These are phyloP conservation scores for Paedocypris sp. DNA, from an alignment of 2,113 vertebrate species.

Conservation along the genomic window DNA sequence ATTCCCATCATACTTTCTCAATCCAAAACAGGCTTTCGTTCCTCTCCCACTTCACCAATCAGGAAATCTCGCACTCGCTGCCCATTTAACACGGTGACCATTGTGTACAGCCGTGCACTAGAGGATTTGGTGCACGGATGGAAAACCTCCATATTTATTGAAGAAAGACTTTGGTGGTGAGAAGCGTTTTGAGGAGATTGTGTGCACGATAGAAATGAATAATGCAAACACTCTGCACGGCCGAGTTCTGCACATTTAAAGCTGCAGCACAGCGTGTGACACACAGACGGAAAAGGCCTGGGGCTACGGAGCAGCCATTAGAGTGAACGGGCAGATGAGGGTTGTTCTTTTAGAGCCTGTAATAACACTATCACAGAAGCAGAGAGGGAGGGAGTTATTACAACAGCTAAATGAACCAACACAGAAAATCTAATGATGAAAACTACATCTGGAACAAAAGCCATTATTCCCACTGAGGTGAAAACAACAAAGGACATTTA, in stretches of 20 bases:
- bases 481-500: no score
- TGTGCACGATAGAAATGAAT: slow-evolving; percentile 45
- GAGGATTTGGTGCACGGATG: neutral
- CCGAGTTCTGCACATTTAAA: slow-evolving; percentile 43
- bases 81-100: slow-evolving; percentile 14
- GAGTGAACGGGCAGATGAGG: slow-evolving; percentile 50
- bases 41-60: slow-evolving; percentile 4
- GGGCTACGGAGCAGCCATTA: slow-evolving; percentile 43
- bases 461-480: no score
- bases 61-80: neutral
- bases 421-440: slow-evolving; percentile 5
- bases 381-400: slow-evolving; percentile 3
- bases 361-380: slow-evolving; percentile 61
- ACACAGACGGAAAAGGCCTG: slow-evolving; percentile 22
- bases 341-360: slow-evolving; percentile 60
- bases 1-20: slow-evolving; percentile 63
- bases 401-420: neutral
- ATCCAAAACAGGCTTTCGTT: slow-evolving; percentile 47
- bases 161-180: neutral
- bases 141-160: neutral
- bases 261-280: slow-evolving; percentile 24
- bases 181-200: neutral
- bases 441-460: slow-evolving; percentile 32
- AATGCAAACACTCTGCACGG: slow-evolving; percentile 49
- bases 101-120: slow-evolving; percentile 39